Conservation (phyloP, 2,797 vertebrate genomes). For the Peromyscus melanophrys region DNA sequence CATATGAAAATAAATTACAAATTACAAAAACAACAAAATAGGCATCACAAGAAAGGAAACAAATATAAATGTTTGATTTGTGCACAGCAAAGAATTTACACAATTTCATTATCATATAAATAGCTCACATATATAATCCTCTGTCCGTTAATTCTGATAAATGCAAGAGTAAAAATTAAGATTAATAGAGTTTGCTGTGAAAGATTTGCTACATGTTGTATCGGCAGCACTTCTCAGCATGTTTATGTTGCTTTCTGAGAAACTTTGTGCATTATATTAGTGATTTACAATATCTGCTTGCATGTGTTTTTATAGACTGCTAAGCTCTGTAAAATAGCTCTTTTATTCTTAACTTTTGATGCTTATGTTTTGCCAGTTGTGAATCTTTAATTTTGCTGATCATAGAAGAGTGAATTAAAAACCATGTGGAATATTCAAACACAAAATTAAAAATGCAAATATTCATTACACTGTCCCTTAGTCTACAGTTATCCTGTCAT, state of each 20-base stretch:
- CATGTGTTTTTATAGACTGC: slow-evolving; percentile 86
- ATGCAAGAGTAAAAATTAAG: slow-evolving; percentile 90
- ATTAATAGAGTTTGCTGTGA: slow-evolving; percentile 88
- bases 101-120: slow-evolving; percentile 91
- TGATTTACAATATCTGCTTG: slow-evolving; percentile 88
- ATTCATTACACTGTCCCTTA: slow-evolving; percentile 68
- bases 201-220: slow-evolving; percentile 85
- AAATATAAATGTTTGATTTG: slow-evolving; percentile 87
- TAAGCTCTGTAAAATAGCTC: slow-evolving; percentile 83
- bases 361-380: slow-evolving; percentile 72
- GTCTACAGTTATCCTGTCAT: slow-evolving; percentile 16
- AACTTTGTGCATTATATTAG: slow-evolving; percentile 84
- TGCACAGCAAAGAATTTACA: slow-evolving; percentile 86
- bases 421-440: slow-evolving; percentile 72
- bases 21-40: slow-evolving; percentile 85
- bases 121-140: slow-evolving; percentile 89
- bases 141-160: slow-evolving; percentile 88
- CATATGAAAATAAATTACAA: slow-evolving; percentile 88
- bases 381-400: slow-evolving; percentile 74
- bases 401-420: slow-evolving; percentile 69
- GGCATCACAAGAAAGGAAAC: slow-evolving; percentile 83
- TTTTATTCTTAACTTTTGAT: slow-evolving; percentile 83
- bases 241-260: slow-evolving; percentile 83
- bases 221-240: slow-evolving; percentile 84
- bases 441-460: slow-evolving; percentile 77